A percentile compares a stretch with the other conserved stretches of the same genome.
phyloP scores from a whole-genome alignment of 2,113 vertebrate genomes.

The Mastomys natalensis region DNA sequence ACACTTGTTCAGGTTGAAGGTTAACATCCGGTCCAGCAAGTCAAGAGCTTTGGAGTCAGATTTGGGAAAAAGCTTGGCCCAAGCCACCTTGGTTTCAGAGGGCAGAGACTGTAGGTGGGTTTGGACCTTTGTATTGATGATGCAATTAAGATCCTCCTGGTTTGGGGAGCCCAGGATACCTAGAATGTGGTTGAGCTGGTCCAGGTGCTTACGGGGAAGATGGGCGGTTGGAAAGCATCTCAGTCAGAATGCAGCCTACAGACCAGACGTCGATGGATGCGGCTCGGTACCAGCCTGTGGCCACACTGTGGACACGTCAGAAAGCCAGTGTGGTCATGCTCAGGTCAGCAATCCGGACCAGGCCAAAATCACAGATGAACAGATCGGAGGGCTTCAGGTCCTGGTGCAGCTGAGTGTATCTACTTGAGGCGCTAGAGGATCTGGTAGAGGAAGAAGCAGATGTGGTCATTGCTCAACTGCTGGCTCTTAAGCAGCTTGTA shows the following conservation, averaged over 20 bases:
- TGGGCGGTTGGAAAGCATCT: conserved; percentile 94
- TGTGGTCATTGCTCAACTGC: conserved; percentile 93
- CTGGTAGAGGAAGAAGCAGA: conserved; percentile 95
- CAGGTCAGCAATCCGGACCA: conserved; percentile 93
- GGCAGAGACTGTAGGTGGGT: conserved; percentile 93
- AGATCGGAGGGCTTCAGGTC: conserved; percentile 95
- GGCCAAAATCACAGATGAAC: conserved; percentile 94
- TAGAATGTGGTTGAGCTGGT: conserved; percentile 96
- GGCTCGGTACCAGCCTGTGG: conserved; percentile 94
- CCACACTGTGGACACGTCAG: conserved; percentile 94
- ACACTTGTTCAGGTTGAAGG: conserved; percentile 94
- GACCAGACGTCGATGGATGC: conserved; percentile 96
- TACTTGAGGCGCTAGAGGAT: conserved; percentile 93
- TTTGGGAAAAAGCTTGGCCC: conserved; percentile 90
- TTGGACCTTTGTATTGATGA: conserved; percentile 94
- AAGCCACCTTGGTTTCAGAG: conserved; percentile 91
- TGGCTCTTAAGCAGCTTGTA: conserved; percentile 95
- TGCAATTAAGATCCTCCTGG: conserved; percentile 93
- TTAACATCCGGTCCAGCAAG: conserved; percentile 93
- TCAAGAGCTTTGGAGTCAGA: conserved; percentile 92
- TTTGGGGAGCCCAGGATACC: conserved; percentile 92
- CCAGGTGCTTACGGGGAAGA: conserved; percentile 95
- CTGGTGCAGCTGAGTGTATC: conserved; percentile 94
- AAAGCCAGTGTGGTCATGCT: conserved; percentile 95
- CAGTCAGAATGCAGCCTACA: conserved; percentile 94